These are phyloP conservation scores for Desmodus rotundus DNA, from an alignment of 2,113 vertebrate species.

Conservation along the genomic window DNA sequence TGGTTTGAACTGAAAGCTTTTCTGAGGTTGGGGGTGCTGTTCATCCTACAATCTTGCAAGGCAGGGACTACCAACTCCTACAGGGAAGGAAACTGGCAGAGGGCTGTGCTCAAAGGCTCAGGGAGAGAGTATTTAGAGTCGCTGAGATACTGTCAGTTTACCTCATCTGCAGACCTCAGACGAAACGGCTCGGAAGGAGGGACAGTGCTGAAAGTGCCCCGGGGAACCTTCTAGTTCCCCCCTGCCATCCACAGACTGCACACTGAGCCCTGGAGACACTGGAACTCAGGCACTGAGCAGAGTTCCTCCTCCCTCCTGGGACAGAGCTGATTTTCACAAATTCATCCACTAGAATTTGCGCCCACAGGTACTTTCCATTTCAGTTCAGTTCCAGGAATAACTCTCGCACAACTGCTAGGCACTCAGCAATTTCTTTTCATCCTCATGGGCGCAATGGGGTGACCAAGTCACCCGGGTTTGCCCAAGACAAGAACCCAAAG, in stretches of 20 bases:
- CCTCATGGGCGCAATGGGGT: neutral
- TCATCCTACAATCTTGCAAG: neutral
- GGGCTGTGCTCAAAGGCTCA: neutral
- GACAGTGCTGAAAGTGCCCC: neutral
- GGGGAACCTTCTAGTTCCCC: neutral
- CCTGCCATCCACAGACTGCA: neutral
- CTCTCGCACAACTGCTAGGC: neutral
- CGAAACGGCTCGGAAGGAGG: neutral
- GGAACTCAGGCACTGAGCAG: too few species aligned
- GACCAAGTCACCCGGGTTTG: neutral
- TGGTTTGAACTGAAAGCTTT: neutral
- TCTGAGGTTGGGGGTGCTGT: neutral
- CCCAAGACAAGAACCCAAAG: neutral
- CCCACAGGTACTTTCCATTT: slow-evolving; percentile 6
- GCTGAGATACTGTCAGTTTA: neutral
- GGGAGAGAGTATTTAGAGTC: neutral
- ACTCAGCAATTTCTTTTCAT: neutral
- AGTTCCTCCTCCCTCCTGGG: neutral
- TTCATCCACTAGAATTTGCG: neutral
- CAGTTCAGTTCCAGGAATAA: neutral
- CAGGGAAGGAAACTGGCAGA: neutral
- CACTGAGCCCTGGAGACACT: neutral
- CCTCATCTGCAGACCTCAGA: neutral
- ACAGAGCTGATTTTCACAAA: neutral
- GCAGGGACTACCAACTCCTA: neutral